Percentiles rank a stretch among this genome's conserved stretches.
These are phyloP conservation scores for Cantharis nigra DNA, from an alignment of 2,888 invertebrate genomes.

Conservation along the genomic window DNA sequence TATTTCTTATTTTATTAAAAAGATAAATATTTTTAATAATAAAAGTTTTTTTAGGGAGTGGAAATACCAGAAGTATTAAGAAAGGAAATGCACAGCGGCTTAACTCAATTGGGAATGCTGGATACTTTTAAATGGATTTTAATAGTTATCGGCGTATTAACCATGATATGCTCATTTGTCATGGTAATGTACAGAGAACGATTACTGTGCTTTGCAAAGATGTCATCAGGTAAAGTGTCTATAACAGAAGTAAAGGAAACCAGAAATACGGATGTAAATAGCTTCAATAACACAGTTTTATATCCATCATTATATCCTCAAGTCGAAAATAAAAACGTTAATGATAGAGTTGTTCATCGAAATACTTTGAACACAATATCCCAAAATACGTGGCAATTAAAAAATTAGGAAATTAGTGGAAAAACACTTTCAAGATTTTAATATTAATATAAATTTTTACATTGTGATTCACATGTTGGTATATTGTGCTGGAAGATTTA, in stretches of 20 bases:
- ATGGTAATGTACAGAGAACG: slow-evolving; percentile 36
- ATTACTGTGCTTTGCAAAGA: slow-evolving; percentile 36
- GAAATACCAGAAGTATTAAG: slow-evolving; percentile 44
- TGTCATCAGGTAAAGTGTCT: slow-evolving; percentile 26
- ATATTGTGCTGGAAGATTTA: background rate
- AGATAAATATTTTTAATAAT: too few relatives aligned
- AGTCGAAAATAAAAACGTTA: slow-evolving; percentile 31
- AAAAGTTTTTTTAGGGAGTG: slow-evolving; percentile 40
- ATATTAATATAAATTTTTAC: background rate
- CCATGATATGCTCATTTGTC: slow-evolving; percentile 35
- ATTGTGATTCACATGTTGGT: background rate
- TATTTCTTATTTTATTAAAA: too few relatives aligned
- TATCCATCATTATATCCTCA: slow-evolving; percentile 35
- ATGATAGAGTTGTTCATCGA: slow-evolving; percentile 9
- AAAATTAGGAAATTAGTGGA: background rate
- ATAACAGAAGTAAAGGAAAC: slow-evolving; percentile 25
- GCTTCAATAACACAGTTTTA: slow-evolving; percentile 27
- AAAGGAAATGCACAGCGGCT: slow-evolving; percentile 52
- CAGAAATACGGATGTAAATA: background rate
- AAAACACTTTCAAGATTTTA: background rate
- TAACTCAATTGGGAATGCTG: slow-evolving; percentile 53
- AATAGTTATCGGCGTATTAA: slow-evolving; percentile 48
- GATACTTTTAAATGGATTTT: slow-evolving; percentile 56
- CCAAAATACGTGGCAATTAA: slow-evolving; percentile 8
- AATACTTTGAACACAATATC: slow-evolving; percentile 5